phyloP scores from a whole-genome alignment of 2,888 invertebrate genomes.

The Rhagonycha lutea region DNA sequence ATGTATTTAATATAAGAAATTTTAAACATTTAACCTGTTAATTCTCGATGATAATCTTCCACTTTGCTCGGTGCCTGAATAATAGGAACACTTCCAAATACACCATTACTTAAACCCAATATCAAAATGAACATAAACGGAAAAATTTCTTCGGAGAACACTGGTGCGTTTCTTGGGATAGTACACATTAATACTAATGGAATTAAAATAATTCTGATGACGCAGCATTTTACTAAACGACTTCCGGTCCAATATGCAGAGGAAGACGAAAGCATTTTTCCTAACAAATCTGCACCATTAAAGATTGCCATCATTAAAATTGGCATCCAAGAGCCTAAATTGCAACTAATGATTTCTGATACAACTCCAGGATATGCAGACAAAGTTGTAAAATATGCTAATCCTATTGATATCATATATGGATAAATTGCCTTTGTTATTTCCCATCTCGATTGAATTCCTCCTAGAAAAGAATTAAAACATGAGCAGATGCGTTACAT shows the following conservation, averaged over 20 bases:
- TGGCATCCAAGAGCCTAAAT: slow-evolving; percentile 87
- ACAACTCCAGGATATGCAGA: slow-evolving; percentile 90
- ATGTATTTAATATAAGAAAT: background rate
- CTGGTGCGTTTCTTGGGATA: slow-evolving; percentile 74
- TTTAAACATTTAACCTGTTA: slow-evolving; percentile 67
- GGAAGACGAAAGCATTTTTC: slow-evolving; percentile 78
- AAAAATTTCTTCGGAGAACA: slow-evolving; percentile 70
- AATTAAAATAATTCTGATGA: slow-evolving; percentile 73
- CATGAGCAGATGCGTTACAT: background rate
- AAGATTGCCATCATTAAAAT: slow-evolving; percentile 88
- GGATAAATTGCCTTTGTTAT: slow-evolving; percentile 86
- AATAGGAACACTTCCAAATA: slow-evolving; percentile 91
- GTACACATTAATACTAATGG: slow-evolving; percentile 83
- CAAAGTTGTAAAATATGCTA: slow-evolving; percentile 88
- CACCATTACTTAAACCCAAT: slow-evolving; percentile 83
- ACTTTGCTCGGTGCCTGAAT: slow-evolving; percentile 88
- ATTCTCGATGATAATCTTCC: slow-evolving; percentile 82
- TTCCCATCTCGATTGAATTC: slow-evolving; percentile 73
- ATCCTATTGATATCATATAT: slow-evolving; percentile 86
- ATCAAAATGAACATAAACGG: slow-evolving; percentile 69
- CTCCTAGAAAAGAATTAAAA: slow-evolving; percentile 59
- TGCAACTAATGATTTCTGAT: slow-evolving; percentile 84
- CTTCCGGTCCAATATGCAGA: slow-evolving; percentile 84
- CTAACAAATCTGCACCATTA: slow-evolving; percentile 84
- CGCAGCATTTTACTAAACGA: slow-evolving; percentile 72